Evolutionary conservation across 2,113 vertebrate species (phyloP), one percentile per base, ranked within the genome.

Genomic region (Podilymbus podiceps): DNA sequence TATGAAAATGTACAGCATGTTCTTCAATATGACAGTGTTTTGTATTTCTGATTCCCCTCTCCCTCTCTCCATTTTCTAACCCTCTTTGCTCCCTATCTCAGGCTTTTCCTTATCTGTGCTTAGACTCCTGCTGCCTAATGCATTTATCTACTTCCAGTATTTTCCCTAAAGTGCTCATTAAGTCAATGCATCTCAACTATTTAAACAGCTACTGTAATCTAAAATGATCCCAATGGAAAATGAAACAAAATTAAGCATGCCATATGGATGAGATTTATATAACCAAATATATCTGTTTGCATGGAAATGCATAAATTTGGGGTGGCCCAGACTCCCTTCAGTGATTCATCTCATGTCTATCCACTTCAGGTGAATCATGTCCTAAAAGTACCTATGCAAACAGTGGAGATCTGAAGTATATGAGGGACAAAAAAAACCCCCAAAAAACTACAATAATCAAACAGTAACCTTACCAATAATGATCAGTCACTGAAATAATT

Each of bases 181-280:
- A 91, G 21, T 58, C 88, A 79, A 79, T 82, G 49, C 58, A 72
- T 95, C 78, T 95, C 74, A 72, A 82, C 77, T 85, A 25, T 91
- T 95, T 91, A 91, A 95, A 93, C 47, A 95, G 85, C 66, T 82
- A 93, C 52, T 91, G 66, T 78, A 96, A 89, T 90, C 31, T 90
- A 85, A 93, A 95, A 79, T 79, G 5, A 85, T 90, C 88, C 53
- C 78, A 89, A 44, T 28, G 62, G 94, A 93, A 95, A 93, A 91
- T 72, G 33, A 85, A 93, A 63, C 9, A 91, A 85, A 91, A 81
- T 47, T 78, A 85, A 84, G 21, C 33, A 64, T 90, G 62, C 78
- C 53, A 85, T 88, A 94, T 85, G 71, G 58, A 74, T 84, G 55
- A 80, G 63, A 94, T 88, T 90, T 90, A 90, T 88, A 40, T 79